These are phyloP conservation scores for Physeter macrocephalus DNA, from an alignment of 2,113 vertebrate genomes.

Conservation along the genomic window DNA sequence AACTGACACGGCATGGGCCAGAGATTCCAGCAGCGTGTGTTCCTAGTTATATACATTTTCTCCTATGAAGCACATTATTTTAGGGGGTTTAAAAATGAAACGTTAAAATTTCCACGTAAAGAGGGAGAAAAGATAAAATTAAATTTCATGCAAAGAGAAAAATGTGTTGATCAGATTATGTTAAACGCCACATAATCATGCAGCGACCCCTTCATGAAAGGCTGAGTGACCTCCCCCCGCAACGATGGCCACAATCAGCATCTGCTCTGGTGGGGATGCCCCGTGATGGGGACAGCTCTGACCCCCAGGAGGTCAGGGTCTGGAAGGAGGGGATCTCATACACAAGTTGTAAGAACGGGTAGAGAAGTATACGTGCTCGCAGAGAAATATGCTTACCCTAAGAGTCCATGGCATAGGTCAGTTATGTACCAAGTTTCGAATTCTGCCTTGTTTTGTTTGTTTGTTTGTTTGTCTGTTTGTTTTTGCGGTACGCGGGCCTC, in stretches of 20 bases:
- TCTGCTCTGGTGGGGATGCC: rapidly evolving
- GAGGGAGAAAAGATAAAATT: not conserved
- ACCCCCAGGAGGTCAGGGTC: rapidly evolving
- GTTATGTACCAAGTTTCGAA: not conserved
- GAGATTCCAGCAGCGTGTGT: rapidly evolving
- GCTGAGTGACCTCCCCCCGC: rapidly evolving
- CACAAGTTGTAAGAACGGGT: rapidly evolving
- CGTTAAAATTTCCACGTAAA: not conserved
- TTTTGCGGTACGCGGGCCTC: too few species aligned
- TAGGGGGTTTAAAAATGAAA: not conserved
- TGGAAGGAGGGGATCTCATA: not conserved
- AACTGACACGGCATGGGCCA: rapidly evolving
- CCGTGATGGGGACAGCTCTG: rapidly evolving
- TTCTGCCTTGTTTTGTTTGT: not conserved
- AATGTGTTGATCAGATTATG: not conserved
- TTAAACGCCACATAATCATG: rapidly evolving
- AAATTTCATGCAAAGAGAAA: not conserved
- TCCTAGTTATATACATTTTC: not conserved
- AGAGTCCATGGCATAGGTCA: too few species aligned
- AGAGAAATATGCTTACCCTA: not conserved
- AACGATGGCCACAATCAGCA: rapidly evolving
- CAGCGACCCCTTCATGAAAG: not conserved
- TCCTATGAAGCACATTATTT: not conserved
- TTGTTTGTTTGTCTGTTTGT: too few species aligned
- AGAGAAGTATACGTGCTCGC: rapidly evolving